These are phyloP conservation scores for Vidua chalybeata DNA, from an alignment of 2,113 vertebrate species.

Conservation along the genomic window DNA sequence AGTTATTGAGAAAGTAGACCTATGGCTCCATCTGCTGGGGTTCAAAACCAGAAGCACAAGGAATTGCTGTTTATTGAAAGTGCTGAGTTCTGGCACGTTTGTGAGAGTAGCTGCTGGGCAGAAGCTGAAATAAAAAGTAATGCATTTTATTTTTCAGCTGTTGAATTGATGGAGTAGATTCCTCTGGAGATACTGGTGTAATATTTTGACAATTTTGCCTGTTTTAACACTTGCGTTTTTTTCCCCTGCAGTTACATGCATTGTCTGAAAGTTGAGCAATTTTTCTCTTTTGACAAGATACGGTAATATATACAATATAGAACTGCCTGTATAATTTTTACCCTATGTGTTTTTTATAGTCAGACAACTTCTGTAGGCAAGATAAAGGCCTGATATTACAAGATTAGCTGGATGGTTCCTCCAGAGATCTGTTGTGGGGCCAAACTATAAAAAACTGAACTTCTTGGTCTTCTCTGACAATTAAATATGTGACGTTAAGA, in stretches of 20 bases:
- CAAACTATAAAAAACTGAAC: not conserved
- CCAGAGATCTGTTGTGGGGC: not conserved
- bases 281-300: not conserved
- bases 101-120: not conserved
- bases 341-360: not conserved
- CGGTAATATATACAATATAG: not conserved
- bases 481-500: not conserved
- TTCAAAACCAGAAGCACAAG: not conserved
- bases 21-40: conserved; percentile 56
- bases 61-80: not conserved
- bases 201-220: not conserved
- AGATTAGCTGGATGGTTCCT: not conserved
- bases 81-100: accelerated
- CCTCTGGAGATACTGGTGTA: not conserved
- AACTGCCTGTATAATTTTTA: not conserved
- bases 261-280: not conserved
- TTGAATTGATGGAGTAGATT: not conserved
- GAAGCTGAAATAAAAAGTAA: not conserved
- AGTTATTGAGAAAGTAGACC: not conserved
- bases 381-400: not conserved
- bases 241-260: accelerated
- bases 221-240: not conserved
- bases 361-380: not conserved
- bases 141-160: not conserved
- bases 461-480: not conserved